These are phyloP conservation scores for Dufourea novaeangliae DNA, from an alignment of 1,140 invertebrate genomes.

Conservation along the genomic window DNA sequence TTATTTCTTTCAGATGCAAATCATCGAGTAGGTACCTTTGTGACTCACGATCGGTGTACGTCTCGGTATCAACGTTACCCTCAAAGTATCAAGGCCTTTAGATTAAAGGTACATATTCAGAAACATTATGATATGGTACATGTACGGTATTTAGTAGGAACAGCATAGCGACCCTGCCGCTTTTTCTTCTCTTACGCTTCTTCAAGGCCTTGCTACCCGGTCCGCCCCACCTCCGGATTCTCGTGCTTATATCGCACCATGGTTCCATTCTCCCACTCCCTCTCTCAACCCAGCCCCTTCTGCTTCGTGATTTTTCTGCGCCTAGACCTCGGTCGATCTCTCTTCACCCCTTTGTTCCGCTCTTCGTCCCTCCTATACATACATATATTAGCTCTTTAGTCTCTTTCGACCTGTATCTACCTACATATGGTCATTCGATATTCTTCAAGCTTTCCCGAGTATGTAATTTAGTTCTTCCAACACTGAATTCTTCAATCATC, in stretches of 20 bases:
- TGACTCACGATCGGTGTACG: too few species aligned
- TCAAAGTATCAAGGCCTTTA: too few species aligned
- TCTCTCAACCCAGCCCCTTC: conserved; percentile 9
- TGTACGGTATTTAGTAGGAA: too few species aligned
- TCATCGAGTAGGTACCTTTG: too few species aligned
- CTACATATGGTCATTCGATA: conserved; percentile 10
- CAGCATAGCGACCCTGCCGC: conserved; percentile 19
- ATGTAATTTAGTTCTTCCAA: too few species aligned
- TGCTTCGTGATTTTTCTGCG: conserved; percentile 16
- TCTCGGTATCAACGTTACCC: too few species aligned
- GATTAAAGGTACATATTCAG: too few species aligned
- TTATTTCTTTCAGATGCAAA: too few species aligned
- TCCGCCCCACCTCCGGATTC: conserved; percentile 48
- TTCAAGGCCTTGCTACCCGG: conserved; percentile 58
- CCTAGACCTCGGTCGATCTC: conserved; percentile 23
- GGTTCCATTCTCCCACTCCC: conserved; percentile 41
- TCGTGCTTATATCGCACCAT: conserved; percentile 64
- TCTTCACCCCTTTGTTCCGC: conserved; percentile 40
- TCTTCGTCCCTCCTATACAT: conserved; percentile 11
- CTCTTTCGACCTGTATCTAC: conserved; percentile 12
- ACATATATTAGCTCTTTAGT: neutral
- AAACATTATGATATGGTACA: conserved; percentile 20
- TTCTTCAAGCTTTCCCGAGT: too few species aligned
- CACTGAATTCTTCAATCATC: too few species aligned
- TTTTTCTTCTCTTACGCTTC: conserved; percentile 58